Evolutionary conservation across 2,113 vertebrate genomes (phyloP).

Genomic region (Labeo catla): DNA sequence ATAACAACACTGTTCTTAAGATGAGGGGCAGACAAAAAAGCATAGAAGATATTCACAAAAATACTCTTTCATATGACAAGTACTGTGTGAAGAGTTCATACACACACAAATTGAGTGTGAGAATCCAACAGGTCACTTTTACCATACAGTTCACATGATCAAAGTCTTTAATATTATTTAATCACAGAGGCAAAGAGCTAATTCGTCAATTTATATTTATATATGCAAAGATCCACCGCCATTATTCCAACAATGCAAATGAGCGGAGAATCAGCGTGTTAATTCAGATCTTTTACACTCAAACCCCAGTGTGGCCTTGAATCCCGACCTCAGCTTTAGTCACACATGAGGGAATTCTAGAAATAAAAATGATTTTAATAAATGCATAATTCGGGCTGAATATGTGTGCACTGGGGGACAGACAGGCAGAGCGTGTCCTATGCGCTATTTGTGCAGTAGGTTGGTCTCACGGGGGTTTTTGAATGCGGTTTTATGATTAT

Average conservation of each 20-base stretch:
- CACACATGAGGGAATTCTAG: conserved; percentile 50
- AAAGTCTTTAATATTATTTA: conserved; percentile 40
- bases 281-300: conserved; percentile 55
- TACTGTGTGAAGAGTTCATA: not conserved
- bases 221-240: conserved; percentile 66
- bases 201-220: conserved; percentile 75
- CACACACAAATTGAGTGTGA: not conserved
- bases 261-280: conserved; percentile 61
- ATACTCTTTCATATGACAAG: not conserved
- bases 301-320: conserved; percentile 50
- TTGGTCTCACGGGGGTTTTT: not conserved
- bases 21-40: not conserved
- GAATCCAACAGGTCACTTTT: conserved; percentile 18
- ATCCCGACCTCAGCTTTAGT: conserved; percentile 57
- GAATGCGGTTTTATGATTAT: conserved; percentile 8
- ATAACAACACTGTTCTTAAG: not conserved
- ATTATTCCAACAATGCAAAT: conserved; percentile 68
- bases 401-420: not conserved
- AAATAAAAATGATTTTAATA: conserved; percentile 51
- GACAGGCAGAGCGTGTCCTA: not conserved
- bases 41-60: not conserved
- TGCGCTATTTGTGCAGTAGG: not conserved
- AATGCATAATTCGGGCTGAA: conserved; percentile 24
- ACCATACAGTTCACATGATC: conserved; percentile 24
- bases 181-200: conserved; percentile 58